Evolutionary conservation across 1,140 invertebrate genomes (phyloP), one percentile per base, ranked within the genome.

Genomic region (Drosophila setifemur): DNA sequence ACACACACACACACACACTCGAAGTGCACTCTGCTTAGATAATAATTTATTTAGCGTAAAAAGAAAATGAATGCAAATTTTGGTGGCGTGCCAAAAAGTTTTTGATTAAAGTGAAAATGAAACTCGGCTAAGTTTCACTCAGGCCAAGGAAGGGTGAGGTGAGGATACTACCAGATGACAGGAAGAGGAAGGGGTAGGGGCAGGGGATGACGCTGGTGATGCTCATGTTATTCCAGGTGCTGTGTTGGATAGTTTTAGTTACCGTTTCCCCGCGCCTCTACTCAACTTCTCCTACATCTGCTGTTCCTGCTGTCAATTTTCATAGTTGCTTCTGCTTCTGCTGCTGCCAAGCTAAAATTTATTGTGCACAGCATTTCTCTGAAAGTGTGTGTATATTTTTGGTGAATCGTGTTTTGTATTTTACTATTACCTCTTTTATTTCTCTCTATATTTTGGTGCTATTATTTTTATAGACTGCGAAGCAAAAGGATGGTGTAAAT

Each of bases 21-120:
- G 19, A 28, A 58, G 33, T 52, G 35, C 49, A 35, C 28, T 53
- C 40, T 61, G 79, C 79, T 85, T 85, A 86, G 81, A 85, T 85
- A 85, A 85, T 85, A 85, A 86, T 85, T 85, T 85, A 85, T 85
- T 85, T 85, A 79, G 79, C 79, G 79, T 85, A 85, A 85, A 85
- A 85, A 86, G 72, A 86, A 85, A 85, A 85, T 85, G 79, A 85
- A 85, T 85, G 81, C 81, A 85, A 85, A 85, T 74, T 85, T 79
- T 31, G 66, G 64, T 83, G 55, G 81, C 58, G 70, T 68, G 45
- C 55, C 74, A 55, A 72, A 85, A 85, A 85, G 74, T 85, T 85
- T 75, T 85, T 79, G 79, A 85, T 85, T 85, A 85, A 86, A 85
- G 79, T 86, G 79, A 85, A 85, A 85, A 85, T 47, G 79, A 85